Conservation (phyloP, 1,140 invertebrate species). For the Panagrolaimus sp. region DNA sequence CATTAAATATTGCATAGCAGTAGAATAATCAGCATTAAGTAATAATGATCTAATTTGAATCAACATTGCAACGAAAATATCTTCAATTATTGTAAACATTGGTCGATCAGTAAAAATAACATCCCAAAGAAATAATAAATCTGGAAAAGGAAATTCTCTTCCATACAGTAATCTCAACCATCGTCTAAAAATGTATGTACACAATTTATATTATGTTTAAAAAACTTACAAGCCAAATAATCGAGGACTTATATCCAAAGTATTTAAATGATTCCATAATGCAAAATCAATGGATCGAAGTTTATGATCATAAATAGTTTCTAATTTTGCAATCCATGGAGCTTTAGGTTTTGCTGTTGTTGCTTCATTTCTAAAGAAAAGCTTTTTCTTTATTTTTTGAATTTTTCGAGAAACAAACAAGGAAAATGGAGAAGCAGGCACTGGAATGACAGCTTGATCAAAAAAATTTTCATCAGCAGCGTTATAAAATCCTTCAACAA, state of each 20-base stretch:
- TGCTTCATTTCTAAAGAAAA: constrained; percentile 27
- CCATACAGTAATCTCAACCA: constrained; percentile 75
- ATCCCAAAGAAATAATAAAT: constrained; percentile 72
- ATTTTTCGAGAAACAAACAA: constrained; percentile 1
- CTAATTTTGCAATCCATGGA: constrained; percentile 68
- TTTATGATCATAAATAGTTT: constrained; percentile 68
- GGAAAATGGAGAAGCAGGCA: background rate
- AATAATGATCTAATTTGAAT: constrained; percentile 65
- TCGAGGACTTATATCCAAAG: constrained; percentile 71
- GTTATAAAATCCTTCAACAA: background rate
- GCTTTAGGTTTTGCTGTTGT: constrained; percentile 53
- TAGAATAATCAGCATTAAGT: constrained; percentile 65
- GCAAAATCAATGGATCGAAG: constrained; percentile 67
- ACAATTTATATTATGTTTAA: constrained; percentile 2
- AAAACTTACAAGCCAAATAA: constrained; percentile 73
- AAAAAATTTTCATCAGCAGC: background rate
- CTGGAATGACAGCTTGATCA: background rate
- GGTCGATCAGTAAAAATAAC: constrained; percentile 72
- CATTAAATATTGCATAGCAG: constrained; percentile 67
- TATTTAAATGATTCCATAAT: constrained; percentile 67
- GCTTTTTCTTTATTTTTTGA: constrained; percentile 19
- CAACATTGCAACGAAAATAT: constrained; percentile 71
- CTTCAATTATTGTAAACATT: constrained; percentile 69
- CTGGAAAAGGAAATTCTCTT: constrained; percentile 71
- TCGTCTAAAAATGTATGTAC: constrained; percentile 63